phyloP scores from a whole-genome alignment of 2,888 invertebrate genomes.

The Bimastos eiseni region DNA sequence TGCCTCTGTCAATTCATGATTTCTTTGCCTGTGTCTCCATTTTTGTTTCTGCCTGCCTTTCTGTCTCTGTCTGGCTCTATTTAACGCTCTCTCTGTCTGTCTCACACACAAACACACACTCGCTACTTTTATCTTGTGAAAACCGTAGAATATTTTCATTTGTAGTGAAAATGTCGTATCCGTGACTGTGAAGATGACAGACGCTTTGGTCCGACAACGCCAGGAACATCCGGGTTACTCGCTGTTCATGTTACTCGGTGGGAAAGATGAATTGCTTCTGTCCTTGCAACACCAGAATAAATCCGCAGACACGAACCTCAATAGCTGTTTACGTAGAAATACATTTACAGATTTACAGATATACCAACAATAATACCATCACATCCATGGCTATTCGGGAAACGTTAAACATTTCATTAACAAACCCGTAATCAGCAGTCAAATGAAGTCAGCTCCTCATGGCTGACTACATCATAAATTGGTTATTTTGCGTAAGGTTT shows the following conservation, averaged over 20 bases:
- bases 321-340: not conserved
- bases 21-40: not conserved
- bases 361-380: too few species aligned
- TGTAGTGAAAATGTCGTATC: conserved; percentile 2
- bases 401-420: too few species aligned
- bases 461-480: not conserved
- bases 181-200: not conserved
- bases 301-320: not conserved
- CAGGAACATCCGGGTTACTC: not conserved
- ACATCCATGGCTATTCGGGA: too few species aligned
- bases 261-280: not conserved
- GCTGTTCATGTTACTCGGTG: not conserved
- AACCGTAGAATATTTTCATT: not conserved
- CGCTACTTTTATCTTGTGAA: too few species aligned
- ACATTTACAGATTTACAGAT: too few species aligned
- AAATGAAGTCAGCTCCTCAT: too few species aligned
- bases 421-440: too few species aligned
- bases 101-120: too few species aligned
- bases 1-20: not conserved
- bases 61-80: not conserved
- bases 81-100: too few species aligned
- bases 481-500: not conserved
- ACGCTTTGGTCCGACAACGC: not conserved
- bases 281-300: not conserved
- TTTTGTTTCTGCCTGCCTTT: not conserved